phyloP scores from a whole-genome alignment of 2,888 invertebrate genomes.

The Lochmaea crataegi region DNA sequence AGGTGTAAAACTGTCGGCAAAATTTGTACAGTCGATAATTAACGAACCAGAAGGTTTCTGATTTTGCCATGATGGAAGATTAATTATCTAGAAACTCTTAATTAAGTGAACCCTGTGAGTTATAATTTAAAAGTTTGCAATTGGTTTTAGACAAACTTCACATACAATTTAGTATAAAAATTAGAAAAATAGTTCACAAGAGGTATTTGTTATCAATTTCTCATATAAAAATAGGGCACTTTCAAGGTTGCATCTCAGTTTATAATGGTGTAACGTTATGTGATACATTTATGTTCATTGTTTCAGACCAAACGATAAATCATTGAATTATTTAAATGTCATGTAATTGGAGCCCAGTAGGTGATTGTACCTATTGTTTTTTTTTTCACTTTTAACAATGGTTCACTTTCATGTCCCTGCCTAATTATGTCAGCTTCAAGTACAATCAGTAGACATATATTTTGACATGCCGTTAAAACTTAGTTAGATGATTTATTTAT shows the following conservation, averaged over 20 bases:
- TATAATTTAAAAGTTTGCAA: too few relatives aligned
- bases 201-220: not conserved
- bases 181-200: not conserved
- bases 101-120: too few relatives aligned
- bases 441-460: not conserved
- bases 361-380: constrained; percentile 33
- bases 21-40: too few relatives aligned
- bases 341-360: constrained; percentile 21
- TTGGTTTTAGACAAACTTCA: too few relatives aligned
- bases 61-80: too few relatives aligned
- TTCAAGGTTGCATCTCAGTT: constrained; percentile 2
- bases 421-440: constrained; percentile 5
- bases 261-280: not conserved
- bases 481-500: too few relatives aligned
- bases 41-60: too few relatives aligned
- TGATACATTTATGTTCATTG: constrained; percentile 4
- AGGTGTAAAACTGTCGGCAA: too few relatives aligned
- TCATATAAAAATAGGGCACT: constrained; percentile 8
- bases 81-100: too few relatives aligned
- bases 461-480: too few relatives aligned
- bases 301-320: constrained; percentile 12
- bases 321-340: not conserved
- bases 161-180: too few relatives aligned
- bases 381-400: not conserved
- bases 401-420: constrained; percentile 1